Percentiles rank a stretch among this genome's conserved stretches.
These are phyloP conservation scores for Cryptophagus acutangulus DNA, from an alignment of 2,888 invertebrate species.

Conservation along the genomic window DNA sequence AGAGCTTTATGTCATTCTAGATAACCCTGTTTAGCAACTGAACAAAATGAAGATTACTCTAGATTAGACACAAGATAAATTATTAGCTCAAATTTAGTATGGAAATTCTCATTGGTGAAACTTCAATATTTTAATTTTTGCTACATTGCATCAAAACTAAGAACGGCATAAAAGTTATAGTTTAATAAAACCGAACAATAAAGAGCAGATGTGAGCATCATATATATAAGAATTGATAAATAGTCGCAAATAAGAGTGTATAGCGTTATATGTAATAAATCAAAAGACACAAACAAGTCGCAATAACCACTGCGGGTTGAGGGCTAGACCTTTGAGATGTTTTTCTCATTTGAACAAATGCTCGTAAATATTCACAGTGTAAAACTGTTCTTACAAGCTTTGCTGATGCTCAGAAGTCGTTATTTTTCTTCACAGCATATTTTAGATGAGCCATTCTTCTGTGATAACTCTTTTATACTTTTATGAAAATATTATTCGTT, in stretches of 20 bases:
- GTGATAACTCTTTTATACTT: conserved; percentile 8
- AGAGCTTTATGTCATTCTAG: conserved; percentile 11
- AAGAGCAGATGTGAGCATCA: conserved; percentile 9
- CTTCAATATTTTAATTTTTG: too few species aligned
- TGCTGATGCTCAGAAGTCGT: conserved; percentile 1
- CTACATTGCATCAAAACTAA: background rate
- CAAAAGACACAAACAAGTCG: conserved; percentile 10
- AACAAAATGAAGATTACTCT: conserved; percentile 11
- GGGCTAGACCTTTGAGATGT: conserved; percentile 8
- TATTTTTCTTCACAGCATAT: conserved; percentile 6
- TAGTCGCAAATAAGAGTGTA: conserved; percentile 5
- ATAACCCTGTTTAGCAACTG: conserved; percentile 11
- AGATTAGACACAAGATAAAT: conserved; percentile 10
- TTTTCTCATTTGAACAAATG: conserved; percentile 12
- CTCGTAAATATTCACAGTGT: conserved; percentile 9
- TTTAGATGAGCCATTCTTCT: conserved; percentile 5
- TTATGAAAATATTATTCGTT: conserved; percentile 9
- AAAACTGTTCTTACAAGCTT: conserved; percentile 5
- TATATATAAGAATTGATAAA: conserved; percentile 11
- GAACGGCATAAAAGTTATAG: conserved; percentile 5
- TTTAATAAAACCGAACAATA: conserved; percentile 11
- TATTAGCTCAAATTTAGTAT: conserved; percentile 6
- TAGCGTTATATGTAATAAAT: conserved; percentile 8
- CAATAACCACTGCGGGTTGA: background rate
- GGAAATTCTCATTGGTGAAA: too few species aligned